Evolutionary conservation across 2,888 invertebrate species (phyloP).

Genomic region (Drosophila aldrichi): DNA sequence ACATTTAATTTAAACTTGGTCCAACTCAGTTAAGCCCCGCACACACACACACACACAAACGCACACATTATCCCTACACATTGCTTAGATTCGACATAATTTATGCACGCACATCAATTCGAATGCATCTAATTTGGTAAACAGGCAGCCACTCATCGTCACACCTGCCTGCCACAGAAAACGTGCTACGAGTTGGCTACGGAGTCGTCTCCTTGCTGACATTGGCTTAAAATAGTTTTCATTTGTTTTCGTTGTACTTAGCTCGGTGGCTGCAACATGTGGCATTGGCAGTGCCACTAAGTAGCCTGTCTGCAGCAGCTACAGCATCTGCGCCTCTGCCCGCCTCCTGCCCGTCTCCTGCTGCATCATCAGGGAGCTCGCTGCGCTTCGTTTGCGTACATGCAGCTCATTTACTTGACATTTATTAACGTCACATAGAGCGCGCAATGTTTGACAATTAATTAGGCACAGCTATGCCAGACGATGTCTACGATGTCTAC

Average conservation of each 20-base stretch:
- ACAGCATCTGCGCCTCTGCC: slow-evolving; percentile 27
- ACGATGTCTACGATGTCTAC: slow-evolving; percentile 39
- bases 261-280: slow-evolving; percentile 67
- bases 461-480: slow-evolving; percentile 66
- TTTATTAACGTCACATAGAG: slow-evolving; percentile 77
- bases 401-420: slow-evolving; percentile 81
- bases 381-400: slow-evolving; percentile 72
- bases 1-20: slow-evolving; percentile 79
- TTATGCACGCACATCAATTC: slow-evolving; percentile 80
- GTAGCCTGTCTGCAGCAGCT: slow-evolving; percentile 75
- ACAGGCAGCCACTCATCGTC: slow-evolving; percentile 66
- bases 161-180: slow-evolving; percentile 64
- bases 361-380: slow-evolving; percentile 39
- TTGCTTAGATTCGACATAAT: slow-evolving; percentile 61
- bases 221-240: slow-evolving; percentile 77
- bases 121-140: slow-evolving; percentile 80
- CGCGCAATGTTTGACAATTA: slow-evolving; percentile 82
- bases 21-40: slow-evolving; percentile 23
- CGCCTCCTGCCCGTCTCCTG: neutral
- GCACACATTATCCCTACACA: neutral
- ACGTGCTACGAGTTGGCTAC: slow-evolving; percentile 2
- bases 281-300: slow-evolving; percentile 79
- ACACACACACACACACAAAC: neutral
- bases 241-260: slow-evolving; percentile 70
- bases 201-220: slow-evolving; percentile 30